Conservation (phyloP, 1,140 invertebrate genomes). For the Drosophila ironensis region DNA sequence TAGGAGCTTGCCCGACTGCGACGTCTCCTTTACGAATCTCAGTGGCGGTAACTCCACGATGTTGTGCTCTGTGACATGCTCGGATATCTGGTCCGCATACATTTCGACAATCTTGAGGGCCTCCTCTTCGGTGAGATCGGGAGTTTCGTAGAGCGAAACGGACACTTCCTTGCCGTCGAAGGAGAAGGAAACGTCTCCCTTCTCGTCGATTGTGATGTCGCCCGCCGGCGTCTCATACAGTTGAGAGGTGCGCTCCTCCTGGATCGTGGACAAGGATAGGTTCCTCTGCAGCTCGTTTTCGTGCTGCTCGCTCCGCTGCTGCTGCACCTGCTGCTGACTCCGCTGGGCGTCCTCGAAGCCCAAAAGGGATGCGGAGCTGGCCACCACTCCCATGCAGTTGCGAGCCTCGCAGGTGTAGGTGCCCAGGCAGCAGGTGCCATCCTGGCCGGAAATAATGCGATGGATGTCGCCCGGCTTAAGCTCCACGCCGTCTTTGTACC, state of each 20-base stretch:
- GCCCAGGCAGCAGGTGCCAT: slow-evolving; percentile 94
- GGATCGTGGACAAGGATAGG: slow-evolving; percentile 93
- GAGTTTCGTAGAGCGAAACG: slow-evolving; percentile 94
- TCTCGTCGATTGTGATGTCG: slow-evolving; percentile 90
- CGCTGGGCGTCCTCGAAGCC: slow-evolving; percentile 90
- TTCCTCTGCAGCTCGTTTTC: slow-evolving; percentile 86
- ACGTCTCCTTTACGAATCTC: slow-evolving; percentile 93
- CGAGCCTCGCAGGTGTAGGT: slow-evolving; percentile 96
- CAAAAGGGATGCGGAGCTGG: slow-evolving; percentile 92
- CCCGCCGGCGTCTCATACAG: slow-evolving; percentile 91
- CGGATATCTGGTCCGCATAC: slow-evolving; percentile 95
- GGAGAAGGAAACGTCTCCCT: slow-evolving; percentile 92
- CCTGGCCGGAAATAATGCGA: slow-evolving; percentile 93
- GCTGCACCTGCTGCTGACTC: slow-evolving; percentile 81
- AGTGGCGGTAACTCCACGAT: slow-evolving; percentile 94
- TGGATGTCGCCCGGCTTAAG: slow-evolving; percentile 95
- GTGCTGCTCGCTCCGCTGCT: slow-evolving; percentile 74
- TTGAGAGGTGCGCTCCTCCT: slow-evolving; percentile 94
- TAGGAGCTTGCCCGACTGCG: slow-evolving; percentile 91
- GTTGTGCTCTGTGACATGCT: slow-evolving; percentile 93
- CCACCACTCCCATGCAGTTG: slow-evolving; percentile 95
- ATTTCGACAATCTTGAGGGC: slow-evolving; percentile 95
- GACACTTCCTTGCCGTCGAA: slow-evolving; percentile 96
- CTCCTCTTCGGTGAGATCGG: slow-evolving; percentile 95
- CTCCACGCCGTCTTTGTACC: slow-evolving; percentile 95